phyloP scores from a whole-genome alignment of 2,797 vertebrate genomes.

The Lutjanus argentimaculatus region DNA sequence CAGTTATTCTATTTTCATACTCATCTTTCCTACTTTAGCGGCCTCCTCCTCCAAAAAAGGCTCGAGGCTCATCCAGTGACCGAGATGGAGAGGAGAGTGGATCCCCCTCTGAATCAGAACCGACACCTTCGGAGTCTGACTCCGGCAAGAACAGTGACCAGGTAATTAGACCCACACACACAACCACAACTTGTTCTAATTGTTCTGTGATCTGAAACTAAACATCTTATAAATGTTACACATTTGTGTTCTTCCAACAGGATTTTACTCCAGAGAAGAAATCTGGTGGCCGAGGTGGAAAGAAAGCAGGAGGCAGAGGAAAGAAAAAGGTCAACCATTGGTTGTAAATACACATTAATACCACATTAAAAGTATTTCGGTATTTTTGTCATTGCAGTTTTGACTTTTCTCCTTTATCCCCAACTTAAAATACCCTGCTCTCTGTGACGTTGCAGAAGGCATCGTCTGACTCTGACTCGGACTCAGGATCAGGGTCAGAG shows the following conservation, averaged over 20 bases:
- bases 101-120: slow-evolving; percentile 92
- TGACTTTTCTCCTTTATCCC: neutral
- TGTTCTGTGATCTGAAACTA: neutral
- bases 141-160: slow-evolving; percentile 97
- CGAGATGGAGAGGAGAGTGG: slow-evolving; percentile 89
- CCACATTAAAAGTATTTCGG: neutral
- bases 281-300: slow-evolving; percentile 74
- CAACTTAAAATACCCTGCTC: neutral
- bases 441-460: slow-evolving; percentile 83
- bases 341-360: neutral
- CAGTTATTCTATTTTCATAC: neutral
- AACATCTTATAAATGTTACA: neutral
- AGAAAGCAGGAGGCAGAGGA: slow-evolving; percentile 80
- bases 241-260: slow-evolving; percentile 74
- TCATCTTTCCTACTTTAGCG: slow-evolving; percentile 52
- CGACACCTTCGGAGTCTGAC: slow-evolving; percentile 93
- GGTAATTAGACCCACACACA: slow-evolving; percentile 75
- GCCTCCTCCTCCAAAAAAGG: slow-evolving; percentile 88
- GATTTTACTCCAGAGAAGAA: slow-evolving; percentile 98
- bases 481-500: slow-evolving; percentile 88
- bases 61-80: slow-evolving; percentile 92
- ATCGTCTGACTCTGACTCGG: slow-evolving; percentile 91
- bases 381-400: neutral
- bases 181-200: neutral
- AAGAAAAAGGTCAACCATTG: slow-evolving; percentile 82